Percentiles rank a stretch among this genome's conserved stretches.
Evolutionary conservation across 92 coral and sea anemone genomes (phyloP).

Genomic region (Phenganax marumi): DNA sequence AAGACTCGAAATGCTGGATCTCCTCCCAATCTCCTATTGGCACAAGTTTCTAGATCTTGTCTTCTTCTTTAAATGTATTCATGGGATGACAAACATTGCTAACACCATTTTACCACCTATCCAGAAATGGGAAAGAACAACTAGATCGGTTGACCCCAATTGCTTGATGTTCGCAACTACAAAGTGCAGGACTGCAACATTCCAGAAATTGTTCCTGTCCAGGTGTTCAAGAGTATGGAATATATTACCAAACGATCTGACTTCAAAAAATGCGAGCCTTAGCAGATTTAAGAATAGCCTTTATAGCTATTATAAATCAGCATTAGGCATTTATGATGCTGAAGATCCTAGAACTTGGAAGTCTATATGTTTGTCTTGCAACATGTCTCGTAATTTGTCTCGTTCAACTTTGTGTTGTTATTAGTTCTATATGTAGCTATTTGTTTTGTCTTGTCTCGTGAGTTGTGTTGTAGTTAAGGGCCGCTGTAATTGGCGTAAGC

Average conservation of each 20-base stretch:
- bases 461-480: too few species aligned
- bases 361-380: constrained; percentile 24
- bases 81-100: not conserved
- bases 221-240: constrained; percentile 24
- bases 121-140: not conserved
- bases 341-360: constrained; percentile 38
- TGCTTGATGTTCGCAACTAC: not conserved
- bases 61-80: constrained; percentile 3
- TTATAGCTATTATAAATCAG: constrained; percentile 11
- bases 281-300: not conserved
- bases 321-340: constrained; percentile 14
- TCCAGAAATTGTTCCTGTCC: not conserved
- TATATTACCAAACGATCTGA: constrained; percentile 10
- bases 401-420: constrained; percentile 20
- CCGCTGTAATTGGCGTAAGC: too few species aligned
- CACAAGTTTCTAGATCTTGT: constrained; percentile 17
- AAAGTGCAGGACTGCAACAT: constrained; percentile 29
- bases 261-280: constrained; percentile 3
- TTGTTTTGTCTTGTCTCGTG: too few species aligned
- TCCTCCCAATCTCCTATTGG: not conserved
- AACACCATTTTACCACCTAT: not conserved
- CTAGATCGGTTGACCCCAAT: constrained; percentile 15
- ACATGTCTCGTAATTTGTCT: constrained; percentile 6
- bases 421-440: constrained; percentile 11
- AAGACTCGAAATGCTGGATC: not conserved